Percentiles rank a stretch among this genome's conserved stretches.
phyloP scores from a whole-genome alignment of 2,113 vertebrate species.

The Phrynosoma platyrhinos region DNA sequence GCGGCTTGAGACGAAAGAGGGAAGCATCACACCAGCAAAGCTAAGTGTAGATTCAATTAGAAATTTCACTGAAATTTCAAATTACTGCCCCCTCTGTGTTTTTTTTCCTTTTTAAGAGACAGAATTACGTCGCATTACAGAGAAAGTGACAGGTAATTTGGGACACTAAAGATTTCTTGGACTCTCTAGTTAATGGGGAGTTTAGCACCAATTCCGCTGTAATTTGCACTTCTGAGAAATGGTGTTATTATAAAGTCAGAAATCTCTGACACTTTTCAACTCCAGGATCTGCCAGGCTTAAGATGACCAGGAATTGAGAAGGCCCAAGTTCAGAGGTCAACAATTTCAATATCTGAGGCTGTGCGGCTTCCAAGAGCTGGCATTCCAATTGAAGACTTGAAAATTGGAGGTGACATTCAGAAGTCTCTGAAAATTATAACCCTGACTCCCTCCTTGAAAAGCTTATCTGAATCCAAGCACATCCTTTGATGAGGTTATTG shows the following conservation, averaged over 20 bases:
- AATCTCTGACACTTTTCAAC: constrained; percentile 78
- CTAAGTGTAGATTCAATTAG: constrained; percentile 65
- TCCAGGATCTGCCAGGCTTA: constrained; percentile 70
- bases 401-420: constrained; percentile 88
- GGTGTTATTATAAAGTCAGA: constrained; percentile 81
- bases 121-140: constrained; percentile 68
- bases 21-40: neutral
- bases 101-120: constrained; percentile 38
- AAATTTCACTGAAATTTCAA: constrained; percentile 70
- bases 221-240: constrained; percentile 85
- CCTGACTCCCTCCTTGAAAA: constrained; percentile 84
- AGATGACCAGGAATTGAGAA: constrained; percentile 75
- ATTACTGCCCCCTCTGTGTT: constrained; percentile 45
- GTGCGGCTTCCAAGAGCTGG: constrained; percentile 73
- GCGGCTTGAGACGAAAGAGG: neutral
- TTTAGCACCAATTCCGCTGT: constrained; percentile 83
- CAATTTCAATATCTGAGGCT: constrained; percentile 83
- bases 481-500: constrained; percentile 85
- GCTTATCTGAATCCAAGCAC: constrained; percentile 84
- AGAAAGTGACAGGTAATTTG: constrained; percentile 85
- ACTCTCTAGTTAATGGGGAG: constrained; percentile 82
- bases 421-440: constrained; percentile 86
- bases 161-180: constrained; percentile 76
- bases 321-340: constrained; percentile 74
- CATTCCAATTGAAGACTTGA: constrained; percentile 73